Conservation (phyloP, 2,888 invertebrate genomes). For the Apeira syringaria region DNA sequence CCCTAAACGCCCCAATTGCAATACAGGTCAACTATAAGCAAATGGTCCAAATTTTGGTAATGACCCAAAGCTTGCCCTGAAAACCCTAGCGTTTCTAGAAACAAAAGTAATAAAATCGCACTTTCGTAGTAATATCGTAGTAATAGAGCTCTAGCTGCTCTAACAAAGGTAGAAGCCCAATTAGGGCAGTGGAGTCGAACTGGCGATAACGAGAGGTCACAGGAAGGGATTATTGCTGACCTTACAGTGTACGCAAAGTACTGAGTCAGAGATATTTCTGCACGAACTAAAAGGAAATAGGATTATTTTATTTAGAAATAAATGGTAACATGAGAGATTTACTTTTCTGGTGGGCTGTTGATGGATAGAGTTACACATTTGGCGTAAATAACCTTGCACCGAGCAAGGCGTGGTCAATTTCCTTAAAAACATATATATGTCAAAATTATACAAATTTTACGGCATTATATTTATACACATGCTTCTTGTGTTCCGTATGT, state of each 20-base stretch:
- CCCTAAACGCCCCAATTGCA: background rate
- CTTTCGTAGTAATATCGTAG: slow-evolving; percentile 10
- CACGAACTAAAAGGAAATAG: background rate
- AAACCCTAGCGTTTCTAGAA: slow-evolving; percentile 2
- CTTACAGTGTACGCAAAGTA: slow-evolving; percentile 2
- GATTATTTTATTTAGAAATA: background rate
- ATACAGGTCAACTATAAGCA: background rate
- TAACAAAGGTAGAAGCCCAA: slow-evolving; percentile 31
- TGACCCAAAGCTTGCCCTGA: background rate
- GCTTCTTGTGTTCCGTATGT: background rate
- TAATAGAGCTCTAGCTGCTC: slow-evolving; percentile 19
- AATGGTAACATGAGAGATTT: too few relatives aligned
- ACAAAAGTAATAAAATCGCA: slow-evolving; percentile 5
- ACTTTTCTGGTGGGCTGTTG: too few relatives aligned
- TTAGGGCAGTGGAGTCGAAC: slow-evolving; percentile 19
- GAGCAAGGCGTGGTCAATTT: too few relatives aligned
- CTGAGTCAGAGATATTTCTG: slow-evolving; percentile 1
- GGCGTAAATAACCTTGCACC: too few relatives aligned
- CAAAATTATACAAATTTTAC: too few relatives aligned
- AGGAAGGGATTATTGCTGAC: slow-evolving; percentile 23
- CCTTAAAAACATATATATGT: too few relatives aligned
- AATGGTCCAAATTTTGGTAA: slow-evolving; percentile 6
- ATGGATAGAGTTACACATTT: too few relatives aligned
- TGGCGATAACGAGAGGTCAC: slow-evolving; percentile 45
- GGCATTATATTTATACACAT: too few relatives aligned